Base-by-base conservation (phyloP, 2,797 vertebrate genomes). In the Eulemur coronatus region DNA sequence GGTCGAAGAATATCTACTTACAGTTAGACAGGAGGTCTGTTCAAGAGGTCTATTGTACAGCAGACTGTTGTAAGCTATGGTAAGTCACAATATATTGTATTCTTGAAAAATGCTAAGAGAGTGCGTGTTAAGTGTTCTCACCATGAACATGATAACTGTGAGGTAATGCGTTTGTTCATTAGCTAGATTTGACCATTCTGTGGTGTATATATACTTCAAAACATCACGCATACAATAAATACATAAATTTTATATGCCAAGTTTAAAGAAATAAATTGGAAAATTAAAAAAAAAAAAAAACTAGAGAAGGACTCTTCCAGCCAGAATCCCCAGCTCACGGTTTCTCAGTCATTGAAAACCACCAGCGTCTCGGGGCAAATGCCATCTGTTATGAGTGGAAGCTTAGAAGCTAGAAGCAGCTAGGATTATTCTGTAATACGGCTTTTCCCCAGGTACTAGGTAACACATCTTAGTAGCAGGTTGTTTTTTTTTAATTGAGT, bases 271-370 rank as follows among this genome's bases (percentile, higher is more conserved):
- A 65, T 15, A 65, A 65, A n/a, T n/a, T 18, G 33, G 33, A 65
- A 78, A 38, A 79, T 9, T 30, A 33, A 12, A 22, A 55, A 69
- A 17, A 43, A 41, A 43, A 43, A 43, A 43, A 43, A 43, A 43
- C 65, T 65, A 43, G 12, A 41, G 22, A 63, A 69, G 70, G 30
- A 6, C 26, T 57, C 24, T 22, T 70, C 65, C 50, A 50, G 1
- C 14, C 5, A 9, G 46, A 28, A 4, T 11, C 70, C 89, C 0
- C 0, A 18, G 20, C 41, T 8, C 59, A 1, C 0, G 26, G 63
- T 18, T 43, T 79, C 61, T 75, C 33, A 43, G 55, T 46, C 41
- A 52, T 0, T n/a, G 61, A 35, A 89, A 87, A 13, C 24, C 26
- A 18, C 18, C 61, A 15, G 69, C 55, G 46, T 33, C 50, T 63